Conservation (phyloP, 2,113 vertebrate species). For the Brachypteracias leptosomus region DNA sequence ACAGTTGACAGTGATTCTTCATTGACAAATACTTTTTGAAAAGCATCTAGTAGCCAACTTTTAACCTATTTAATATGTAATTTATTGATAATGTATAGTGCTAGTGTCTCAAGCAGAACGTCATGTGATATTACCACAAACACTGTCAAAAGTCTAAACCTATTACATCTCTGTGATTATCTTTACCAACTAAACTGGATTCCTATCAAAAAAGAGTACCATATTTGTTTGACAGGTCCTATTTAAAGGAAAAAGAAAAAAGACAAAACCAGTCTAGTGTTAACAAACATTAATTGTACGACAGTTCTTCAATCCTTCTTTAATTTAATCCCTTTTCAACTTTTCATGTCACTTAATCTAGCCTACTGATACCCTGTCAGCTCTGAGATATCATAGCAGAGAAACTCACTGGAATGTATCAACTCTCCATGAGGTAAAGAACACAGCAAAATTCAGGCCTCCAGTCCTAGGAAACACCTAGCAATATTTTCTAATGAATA, state of each 20-base stretch:
- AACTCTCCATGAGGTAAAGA: not conserved
- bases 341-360: not conserved
- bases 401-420: not conserved
- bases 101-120: not conserved
- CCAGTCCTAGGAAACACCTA: not conserved
- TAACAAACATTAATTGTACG: not conserved
- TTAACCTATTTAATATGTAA: not conserved
- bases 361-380: not conserved
- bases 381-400: not conserved
- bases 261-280: not conserved
- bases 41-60: not conserved
- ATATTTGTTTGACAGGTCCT: not conserved
- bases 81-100: not conserved
- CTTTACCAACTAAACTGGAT: not conserved
- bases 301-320: not conserved
- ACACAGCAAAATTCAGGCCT: not conserved
- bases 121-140: not conserved
- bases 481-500: not conserved
- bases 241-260: not conserved
- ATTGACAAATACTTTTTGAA: not conserved
- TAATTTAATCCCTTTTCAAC: not conserved
- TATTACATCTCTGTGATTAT: not conserved
- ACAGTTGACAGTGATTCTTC: not conserved
- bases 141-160: not conserved
- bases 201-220: not conserved